phyloP scores from a whole-genome alignment of 2,888 invertebrate species.

The Hipparchia semele region DNA sequence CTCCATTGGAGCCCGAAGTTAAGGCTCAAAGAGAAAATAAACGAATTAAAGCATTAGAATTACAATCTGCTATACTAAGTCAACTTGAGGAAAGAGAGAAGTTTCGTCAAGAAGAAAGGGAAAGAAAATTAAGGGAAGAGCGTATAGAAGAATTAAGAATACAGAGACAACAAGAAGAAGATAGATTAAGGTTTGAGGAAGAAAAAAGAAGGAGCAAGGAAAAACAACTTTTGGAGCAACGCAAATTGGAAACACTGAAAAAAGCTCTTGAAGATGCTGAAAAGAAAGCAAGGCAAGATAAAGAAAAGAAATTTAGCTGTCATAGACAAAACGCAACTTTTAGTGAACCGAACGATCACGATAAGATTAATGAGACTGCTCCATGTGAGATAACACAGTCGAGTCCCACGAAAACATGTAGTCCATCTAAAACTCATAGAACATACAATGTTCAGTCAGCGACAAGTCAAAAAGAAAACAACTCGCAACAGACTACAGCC shows the following conservation, averaged over 20 bases:
- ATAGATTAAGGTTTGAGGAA: slow-evolving; percentile 86
- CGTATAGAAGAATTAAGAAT: slow-evolving; percentile 91
- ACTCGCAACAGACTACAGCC: slow-evolving; percentile 69
- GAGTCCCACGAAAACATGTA: slow-evolving; percentile 46
- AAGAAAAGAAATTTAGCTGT: slow-evolving; percentile 76
- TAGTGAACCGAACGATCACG: slow-evolving; percentile 49
- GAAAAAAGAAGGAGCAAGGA: slow-evolving; percentile 87
- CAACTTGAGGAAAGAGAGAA: slow-evolving; percentile 93
- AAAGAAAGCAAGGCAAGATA: slow-evolving; percentile 87
- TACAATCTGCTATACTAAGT: slow-evolving; percentile 92
- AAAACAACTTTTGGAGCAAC: slow-evolving; percentile 87
- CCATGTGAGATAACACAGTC: slow-evolving; percentile 47
- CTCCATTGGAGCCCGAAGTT: slow-evolving; percentile 90
- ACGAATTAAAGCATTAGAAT: slow-evolving; percentile 91
- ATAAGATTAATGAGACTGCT: slow-evolving; percentile 46
- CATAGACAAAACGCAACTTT: slow-evolving; percentile 57
- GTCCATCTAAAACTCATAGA: slow-evolving; percentile 70
- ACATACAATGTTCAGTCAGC: slow-evolving; percentile 74
- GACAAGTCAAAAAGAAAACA: slow-evolving; percentile 65
- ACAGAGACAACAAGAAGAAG: slow-evolving; percentile 87
- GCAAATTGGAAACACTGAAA: slow-evolving; percentile 89
- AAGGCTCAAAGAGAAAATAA: slow-evolving; percentile 91
- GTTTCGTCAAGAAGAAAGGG: slow-evolving; percentile 89
- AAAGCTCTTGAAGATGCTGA: slow-evolving; percentile 91
- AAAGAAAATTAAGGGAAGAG: slow-evolving; percentile 89